These are phyloP conservation scores for Steinernema feltiae DNA, from an alignment of 1,140 invertebrate species.

Conservation along the genomic window DNA sequence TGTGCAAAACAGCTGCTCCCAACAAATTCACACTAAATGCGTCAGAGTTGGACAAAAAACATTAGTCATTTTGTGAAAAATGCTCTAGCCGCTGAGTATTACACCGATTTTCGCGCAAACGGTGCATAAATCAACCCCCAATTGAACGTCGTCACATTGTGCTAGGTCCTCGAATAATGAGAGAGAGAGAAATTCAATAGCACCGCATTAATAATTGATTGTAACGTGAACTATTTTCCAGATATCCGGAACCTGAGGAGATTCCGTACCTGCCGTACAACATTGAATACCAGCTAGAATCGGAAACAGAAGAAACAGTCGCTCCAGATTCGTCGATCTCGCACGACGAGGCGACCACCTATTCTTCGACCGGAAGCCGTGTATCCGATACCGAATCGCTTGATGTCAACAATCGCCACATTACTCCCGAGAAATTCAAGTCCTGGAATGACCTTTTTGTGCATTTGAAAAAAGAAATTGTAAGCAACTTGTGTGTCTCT, in stretches of 20 bases:
- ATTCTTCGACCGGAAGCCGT: conserved; percentile 12
- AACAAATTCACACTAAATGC: too few relatives aligned
- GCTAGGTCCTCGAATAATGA: too few relatives aligned
- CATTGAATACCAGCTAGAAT: conserved; percentile 23
- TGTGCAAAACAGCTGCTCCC: too few relatives aligned
- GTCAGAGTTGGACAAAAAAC: too few relatives aligned
- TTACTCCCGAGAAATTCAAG: conserved; percentile 16
- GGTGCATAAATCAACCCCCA: too few relatives aligned
- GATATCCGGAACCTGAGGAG: conserved; percentile 23
- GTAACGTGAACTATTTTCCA: background rate
- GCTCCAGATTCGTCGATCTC: conserved; percentile 21
- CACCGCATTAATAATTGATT: too few relatives aligned
- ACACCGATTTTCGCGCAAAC: too few relatives aligned
- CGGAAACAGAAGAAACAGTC: conserved; percentile 16
- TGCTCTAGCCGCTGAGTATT: too few relatives aligned
- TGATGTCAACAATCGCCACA: background rate
- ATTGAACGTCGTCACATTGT: too few relatives aligned
- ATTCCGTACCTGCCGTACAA: conserved; percentile 23
- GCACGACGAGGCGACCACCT: background rate
- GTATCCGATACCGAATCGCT: conserved; percentile 8
- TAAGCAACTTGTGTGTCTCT: background rate
- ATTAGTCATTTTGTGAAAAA: too few relatives aligned
- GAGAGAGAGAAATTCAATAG: too few relatives aligned
- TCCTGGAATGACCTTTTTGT: conserved; percentile 25
- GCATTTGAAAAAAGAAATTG: conserved; percentile 28